Base-by-base conservation (phyloP, 2,797 vertebrate species). In the Acipenser ruthenus region DNA sequence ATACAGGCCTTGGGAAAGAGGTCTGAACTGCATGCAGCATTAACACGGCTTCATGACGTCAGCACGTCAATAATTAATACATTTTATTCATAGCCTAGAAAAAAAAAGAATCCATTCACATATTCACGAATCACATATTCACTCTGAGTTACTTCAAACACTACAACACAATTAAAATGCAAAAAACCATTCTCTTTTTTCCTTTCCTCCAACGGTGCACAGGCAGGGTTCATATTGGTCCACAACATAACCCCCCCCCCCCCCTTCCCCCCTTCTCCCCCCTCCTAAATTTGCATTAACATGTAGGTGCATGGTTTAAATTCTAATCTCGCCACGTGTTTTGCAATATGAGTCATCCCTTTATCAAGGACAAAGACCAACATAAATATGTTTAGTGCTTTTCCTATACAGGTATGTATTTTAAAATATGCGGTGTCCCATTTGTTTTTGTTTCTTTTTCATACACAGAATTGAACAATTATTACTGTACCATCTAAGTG, bases 101-200 rank as follows among this genome's bases (percentile, higher is more conserved):
- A 82, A 78, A 37, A 87, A 86, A 90, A 83, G 86, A 91, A 90
- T 91, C 90, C 89, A 93, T 90, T 90, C 87, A 90, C 85, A 90
- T 89, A 93, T 90, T 90, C 87, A 90, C 85, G 90, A 92, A 90
- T 92, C 85, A 88, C 82, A 89, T 78, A 87, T 89, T 90, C 87
- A 84, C 87, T 92, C 88, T 89, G 85, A 89, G 88, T 87, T 84
- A 82, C 83, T 85, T 87, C 87, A 80, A 88, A 89, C 79, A 82
- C 81, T 37, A 37, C 70, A 73, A 83, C 80, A 37, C 37, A 37
- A 37, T 37, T 37, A 37, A 37, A 37, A 37, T 37, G 37, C 83
- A 86, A 80, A 80, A 37, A 37, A 37, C 37, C 23, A 23, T 37
- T 37, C 37, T 37, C 18, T 18, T 18, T 18, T 37, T 37, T 37